Percentiles rank a stretch among this genome's conserved stretches.
phyloP scores from a whole-genome alignment of 2,797 vertebrate genomes.

The Cetoscarus ocellatus region DNA sequence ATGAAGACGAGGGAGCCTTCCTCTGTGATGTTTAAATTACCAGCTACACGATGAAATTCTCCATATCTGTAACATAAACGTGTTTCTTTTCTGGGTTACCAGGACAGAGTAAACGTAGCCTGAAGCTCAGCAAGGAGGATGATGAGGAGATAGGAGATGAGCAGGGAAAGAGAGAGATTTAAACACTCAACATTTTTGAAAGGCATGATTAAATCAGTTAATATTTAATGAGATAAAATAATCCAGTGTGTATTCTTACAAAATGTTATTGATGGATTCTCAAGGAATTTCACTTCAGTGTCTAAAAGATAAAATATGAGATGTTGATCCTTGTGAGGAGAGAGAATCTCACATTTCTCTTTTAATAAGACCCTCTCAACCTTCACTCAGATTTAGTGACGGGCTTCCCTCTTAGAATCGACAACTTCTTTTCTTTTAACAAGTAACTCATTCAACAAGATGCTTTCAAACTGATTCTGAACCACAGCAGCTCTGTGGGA shows the following conservation, averaged over 20 bases:
- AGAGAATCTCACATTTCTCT: slow-evolving; percentile 17
- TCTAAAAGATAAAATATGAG: slow-evolving; percentile 1
- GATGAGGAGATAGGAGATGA: neutral
- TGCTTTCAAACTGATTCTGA: neutral
- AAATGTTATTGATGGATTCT: neutral
- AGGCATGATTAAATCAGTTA: slow-evolving; percentile 1
- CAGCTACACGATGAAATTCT: neutral
- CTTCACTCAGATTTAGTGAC: slow-evolving; percentile 25
- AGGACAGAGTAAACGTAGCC: slow-evolving; percentile 28
- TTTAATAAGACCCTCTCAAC: slow-evolving; percentile 26
- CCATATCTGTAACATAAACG: slow-evolving; percentile 31
- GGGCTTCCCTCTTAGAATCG: slow-evolving; percentile 19
- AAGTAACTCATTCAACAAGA: slow-evolving; percentile 13
- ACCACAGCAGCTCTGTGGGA: slow-evolving; percentile 24
- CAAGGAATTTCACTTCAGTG: neutral
- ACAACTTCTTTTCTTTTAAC: slow-evolving; percentile 32
- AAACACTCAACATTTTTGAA: slow-evolving; percentile 4
- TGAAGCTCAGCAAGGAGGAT: slow-evolving; percentile 24
- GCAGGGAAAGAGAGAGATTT: slow-evolving; percentile 5
- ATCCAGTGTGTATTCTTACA: neutral
- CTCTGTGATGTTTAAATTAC: neutral
- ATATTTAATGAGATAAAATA: slow-evolving; percentile 2
- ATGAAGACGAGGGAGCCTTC: neutral
- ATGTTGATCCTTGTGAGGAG: slow-evolving; percentile 26
- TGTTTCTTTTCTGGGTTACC: slow-evolving; percentile 49